Base-by-base conservation (phyloP, 35 echinoderm and acorn worm genomes). In the Ptychodera flava region DNA sequence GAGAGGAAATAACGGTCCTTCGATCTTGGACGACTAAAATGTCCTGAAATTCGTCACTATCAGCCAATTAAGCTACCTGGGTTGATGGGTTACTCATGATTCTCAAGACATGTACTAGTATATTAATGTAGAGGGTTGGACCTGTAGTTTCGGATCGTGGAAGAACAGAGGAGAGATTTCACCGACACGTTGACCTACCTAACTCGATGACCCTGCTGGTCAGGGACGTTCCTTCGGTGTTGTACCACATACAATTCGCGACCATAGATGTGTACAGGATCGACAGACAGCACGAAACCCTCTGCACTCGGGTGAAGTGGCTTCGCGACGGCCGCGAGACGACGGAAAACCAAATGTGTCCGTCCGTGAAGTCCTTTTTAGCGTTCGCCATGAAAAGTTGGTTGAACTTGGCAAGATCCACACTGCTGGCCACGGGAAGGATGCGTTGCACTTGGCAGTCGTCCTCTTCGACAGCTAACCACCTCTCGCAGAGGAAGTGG, bases 401-500 rank as follows among this genome's bases (percentile, higher is more conserved):
- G 45, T 64, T 64, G 45, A 64, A 64, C 22, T 64, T 64, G 2
- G 35, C 85, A 80, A 92, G n/a, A 34, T 92, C 91, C 14, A 82
- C 84, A 31, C 84, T 83, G 31, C 77, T 85, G 77, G 91, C 91
- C 15, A 92, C 87, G 1, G 87, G 87, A 31, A 92, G 10, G 12
- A 88, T 35, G 31, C 91, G 87, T 37, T 92, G 86, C 16, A 92
- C 77, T 31, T 53, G 64, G 75, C 91, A 86, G 75, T 92, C 91
- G 16, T 88, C 91, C 30, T 92, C 75, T 36, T 92, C 91, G 12
- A 92, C 91, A 33, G 91, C 91, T 14, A 92, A 64, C 91, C 91
- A 92, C 16, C 87, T 52, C 31, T 92, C 91, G 81, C 91, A 92
- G 35, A 92, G 80, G 78, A 92, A 92, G 87, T 83, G 89, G 83